Percentiles rank a stretch among this genome's conserved stretches.
phyloP scores from a whole-genome alignment of 2,113 vertebrate genomes.

The Nannospalax galili region DNA sequence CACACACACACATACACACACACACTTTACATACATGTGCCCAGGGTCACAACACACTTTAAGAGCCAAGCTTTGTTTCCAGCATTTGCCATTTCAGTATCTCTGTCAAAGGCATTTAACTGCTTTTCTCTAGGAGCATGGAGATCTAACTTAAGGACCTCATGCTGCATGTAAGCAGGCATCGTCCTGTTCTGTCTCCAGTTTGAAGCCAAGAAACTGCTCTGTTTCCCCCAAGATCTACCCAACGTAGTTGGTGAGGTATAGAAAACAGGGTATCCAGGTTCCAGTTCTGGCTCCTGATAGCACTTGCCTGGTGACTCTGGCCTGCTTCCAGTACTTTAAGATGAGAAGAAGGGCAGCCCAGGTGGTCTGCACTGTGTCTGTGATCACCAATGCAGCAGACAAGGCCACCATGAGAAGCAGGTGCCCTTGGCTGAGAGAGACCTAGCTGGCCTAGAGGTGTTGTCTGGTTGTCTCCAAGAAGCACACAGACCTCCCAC shows the following conservation, averaged over 20 bases:
- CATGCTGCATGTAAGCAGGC: neutral
- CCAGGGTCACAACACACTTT: neutral
- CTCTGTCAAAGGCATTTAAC: neutral
- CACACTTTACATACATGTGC: neutral
- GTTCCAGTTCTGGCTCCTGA: neutral
- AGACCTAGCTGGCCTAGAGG: neutral
- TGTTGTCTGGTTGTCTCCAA: neutral
- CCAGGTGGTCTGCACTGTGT: too few species aligned
- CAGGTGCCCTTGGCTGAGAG: neutral
- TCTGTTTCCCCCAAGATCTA: neutral
- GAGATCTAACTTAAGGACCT: neutral
- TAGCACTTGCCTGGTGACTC: neutral
- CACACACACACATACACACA: neutral
- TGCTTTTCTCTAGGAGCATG: neutral
- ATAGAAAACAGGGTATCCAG: neutral
- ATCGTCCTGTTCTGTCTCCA: neutral
- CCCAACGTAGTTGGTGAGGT: neutral
- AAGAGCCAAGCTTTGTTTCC: neutral
- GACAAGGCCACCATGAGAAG: neutral
- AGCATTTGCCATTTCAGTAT: neutral
- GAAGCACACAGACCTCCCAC: neutral
- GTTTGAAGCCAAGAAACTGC: neutral
- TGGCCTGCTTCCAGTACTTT: neutral
- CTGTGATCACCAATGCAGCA: neutral
- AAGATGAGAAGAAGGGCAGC: neutral